Conservation (phyloP, 2,888 invertebrate genomes). For the Isoperla grammatica region DNA sequence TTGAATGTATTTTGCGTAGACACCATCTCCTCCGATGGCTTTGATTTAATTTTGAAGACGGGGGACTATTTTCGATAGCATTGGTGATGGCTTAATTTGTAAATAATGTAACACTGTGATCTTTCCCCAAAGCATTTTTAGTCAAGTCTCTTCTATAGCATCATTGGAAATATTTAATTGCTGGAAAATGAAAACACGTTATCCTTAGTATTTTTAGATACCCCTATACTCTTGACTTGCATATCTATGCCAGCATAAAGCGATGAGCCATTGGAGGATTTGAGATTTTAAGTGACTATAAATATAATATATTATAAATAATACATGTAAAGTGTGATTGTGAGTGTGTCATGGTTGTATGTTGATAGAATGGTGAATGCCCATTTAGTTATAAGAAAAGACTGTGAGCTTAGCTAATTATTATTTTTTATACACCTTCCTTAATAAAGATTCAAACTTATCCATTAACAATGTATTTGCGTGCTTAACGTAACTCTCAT, state of each 20-base stretch:
- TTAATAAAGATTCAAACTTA: slow-evolving; percentile 19
- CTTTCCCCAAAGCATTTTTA: slow-evolving; percentile 3
- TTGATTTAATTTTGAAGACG: slow-evolving; percentile 16
- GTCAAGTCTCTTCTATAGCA: neutral
- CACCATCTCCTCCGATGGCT: slow-evolving; percentile 32
- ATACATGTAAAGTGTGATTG: slow-evolving; percentile 19
- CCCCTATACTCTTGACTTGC: slow-evolving; percentile 7
- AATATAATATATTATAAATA: slow-evolving; percentile 30
- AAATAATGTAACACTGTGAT: slow-evolving; percentile 23
- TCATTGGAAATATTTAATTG: neutral
- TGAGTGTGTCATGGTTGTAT: slow-evolving; percentile 14
- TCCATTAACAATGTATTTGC: slow-evolving; percentile 19
- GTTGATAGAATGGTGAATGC: slow-evolving; percentile 12
- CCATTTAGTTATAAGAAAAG: slow-evolving; percentile 16
- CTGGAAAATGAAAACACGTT: neutral
- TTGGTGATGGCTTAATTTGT: slow-evolving; percentile 28
- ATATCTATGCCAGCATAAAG: neutral
- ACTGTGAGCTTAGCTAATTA: slow-evolving; percentile 21
- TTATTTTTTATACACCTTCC: slow-evolving; percentile 16
- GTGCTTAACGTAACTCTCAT: slow-evolving; percentile 23
- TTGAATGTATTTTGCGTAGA: slow-evolving; percentile 25
- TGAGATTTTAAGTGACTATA: slow-evolving; percentile 28
- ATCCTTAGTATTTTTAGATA: neutral
- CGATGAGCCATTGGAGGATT: slow-evolving; percentile 30
- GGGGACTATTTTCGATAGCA: slow-evolving; percentile 24